A percentile compares a stretch with the other conserved stretches of the same genome.
Evolutionary conservation across 2,797 vertebrate species (phyloP).

Genomic region (Cyprinodon diabolis): DNA sequence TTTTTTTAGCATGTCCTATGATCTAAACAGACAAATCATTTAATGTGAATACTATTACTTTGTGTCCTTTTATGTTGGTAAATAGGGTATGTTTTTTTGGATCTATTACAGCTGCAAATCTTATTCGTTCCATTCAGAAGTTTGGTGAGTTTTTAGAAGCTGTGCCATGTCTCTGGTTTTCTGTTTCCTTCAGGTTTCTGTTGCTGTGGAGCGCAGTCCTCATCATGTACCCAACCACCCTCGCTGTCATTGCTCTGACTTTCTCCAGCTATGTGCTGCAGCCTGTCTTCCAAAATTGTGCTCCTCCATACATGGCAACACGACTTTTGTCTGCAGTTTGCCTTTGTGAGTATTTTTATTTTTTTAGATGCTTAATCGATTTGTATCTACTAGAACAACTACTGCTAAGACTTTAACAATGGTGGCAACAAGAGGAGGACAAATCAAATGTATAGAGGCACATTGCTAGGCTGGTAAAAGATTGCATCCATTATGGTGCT

Average conservation of each 20-base stretch:
- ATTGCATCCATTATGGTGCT: neutral
- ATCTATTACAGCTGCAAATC: neutral
- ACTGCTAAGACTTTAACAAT: neutral
- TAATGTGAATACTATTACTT: neutral
- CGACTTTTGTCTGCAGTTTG: slow-evolving; percentile 86
- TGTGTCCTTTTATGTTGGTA: no score
- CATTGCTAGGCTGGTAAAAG: neutral
- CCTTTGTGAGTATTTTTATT: slow-evolving; percentile 49
- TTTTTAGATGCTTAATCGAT: neutral
- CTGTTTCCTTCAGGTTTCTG: slow-evolving; percentile 83
- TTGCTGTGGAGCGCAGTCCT: slow-evolving; percentile 95
- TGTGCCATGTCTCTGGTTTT: neutral
- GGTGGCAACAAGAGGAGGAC: neutral
- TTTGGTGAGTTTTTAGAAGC: neutral
- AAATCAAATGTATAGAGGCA: neutral
- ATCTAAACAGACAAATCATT: neutral
- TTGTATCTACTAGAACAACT: neutral
- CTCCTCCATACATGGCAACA: slow-evolving; percentile 90
- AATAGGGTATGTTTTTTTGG: neutral
- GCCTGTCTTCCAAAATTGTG: slow-evolving; percentile 91
- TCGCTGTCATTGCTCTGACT: slow-evolving; percentile 95
- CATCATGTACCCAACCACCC: slow-evolving; percentile 97
- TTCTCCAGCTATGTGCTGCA: slow-evolving; percentile 98
- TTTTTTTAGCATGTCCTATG: neutral
- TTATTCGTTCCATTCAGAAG: neutral